Evolutionary conservation across 2,113 vertebrate genomes (phyloP).

Genomic region (Gymnogyps californianus): DNA sequence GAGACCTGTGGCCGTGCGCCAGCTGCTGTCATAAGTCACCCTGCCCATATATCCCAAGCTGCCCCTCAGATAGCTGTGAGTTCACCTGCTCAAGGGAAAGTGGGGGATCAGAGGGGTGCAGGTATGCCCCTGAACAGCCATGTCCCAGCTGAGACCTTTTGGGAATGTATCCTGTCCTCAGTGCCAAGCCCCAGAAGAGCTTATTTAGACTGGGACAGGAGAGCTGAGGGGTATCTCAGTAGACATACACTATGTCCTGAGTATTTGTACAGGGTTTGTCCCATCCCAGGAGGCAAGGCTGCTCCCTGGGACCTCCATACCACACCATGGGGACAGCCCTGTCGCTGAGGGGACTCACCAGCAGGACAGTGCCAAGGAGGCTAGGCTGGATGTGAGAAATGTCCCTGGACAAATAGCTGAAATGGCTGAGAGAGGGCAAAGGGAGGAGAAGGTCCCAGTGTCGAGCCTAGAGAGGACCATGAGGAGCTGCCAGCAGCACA

Average conservation of each 20-base stretch:
- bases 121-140: neutral
- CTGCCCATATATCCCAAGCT: neutral
- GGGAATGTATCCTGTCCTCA: too few relatives aligned
- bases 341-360: neutral
- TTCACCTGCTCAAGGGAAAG: neutral
- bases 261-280: neutral
- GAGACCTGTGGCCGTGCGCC: neutral
- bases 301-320: neutral
- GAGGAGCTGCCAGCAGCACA: neutral
- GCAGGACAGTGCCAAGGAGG: too few relatives aligned
- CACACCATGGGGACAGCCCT: neutral
- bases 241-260: neutral
- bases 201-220: neutral
- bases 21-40: neutral
- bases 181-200: neutral
- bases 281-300: neutral
- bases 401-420: neutral
- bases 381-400: neutral
- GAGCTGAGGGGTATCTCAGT: neutral
- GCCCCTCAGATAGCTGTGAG: neutral
- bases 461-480: neutral
- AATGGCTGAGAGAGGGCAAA: neutral
- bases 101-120: neutral
- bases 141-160: neutral
- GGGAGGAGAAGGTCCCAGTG: neutral